Evolutionary conservation across 2,797 vertebrate species (phyloP).

Genomic region (Alosa sapidissima): DNA sequence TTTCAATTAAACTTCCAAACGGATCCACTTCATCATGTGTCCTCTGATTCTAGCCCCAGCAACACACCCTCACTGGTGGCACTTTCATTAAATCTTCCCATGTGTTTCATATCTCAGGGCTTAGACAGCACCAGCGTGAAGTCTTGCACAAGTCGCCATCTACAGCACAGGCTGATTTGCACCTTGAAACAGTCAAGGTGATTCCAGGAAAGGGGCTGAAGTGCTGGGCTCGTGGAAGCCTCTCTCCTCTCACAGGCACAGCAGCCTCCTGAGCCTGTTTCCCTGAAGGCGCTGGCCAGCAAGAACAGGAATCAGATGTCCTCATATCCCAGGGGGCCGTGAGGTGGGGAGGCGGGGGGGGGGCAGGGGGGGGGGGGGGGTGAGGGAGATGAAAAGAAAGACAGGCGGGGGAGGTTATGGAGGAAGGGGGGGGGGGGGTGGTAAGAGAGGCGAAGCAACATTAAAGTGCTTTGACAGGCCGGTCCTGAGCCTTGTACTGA

Average conservation of each 20-base stretch:
- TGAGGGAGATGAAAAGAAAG: not conserved
- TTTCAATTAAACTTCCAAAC: not conserved
- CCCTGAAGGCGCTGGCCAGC: not conserved
- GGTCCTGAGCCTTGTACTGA: not conserved
- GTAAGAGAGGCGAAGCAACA: not conserved
- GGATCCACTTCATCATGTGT: not conserved
- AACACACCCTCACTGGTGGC: not conserved
- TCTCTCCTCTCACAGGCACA: not conserved
- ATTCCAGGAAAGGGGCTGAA: not conserved
- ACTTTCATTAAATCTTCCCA: not conserved
- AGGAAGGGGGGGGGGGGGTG: not conserved
- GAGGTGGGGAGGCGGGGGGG: not conserved
- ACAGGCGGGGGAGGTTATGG: not conserved
- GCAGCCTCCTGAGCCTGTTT: not conserved
- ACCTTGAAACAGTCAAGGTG: slow-evolving; percentile 7
- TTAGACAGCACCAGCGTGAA: not conserved
- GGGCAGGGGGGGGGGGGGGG: slow-evolving; percentile 12
- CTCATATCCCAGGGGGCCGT: not conserved
- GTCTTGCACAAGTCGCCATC: not conserved
- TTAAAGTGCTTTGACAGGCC: slow-evolving; percentile 2
- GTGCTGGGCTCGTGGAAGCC: not conserved
- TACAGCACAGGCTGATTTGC: not conserved
- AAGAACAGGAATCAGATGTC: slow-evolving; percentile 18
- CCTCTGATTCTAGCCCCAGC: not conserved
- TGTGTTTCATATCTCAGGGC: not conserved